Evolutionary conservation across 2,888 invertebrate genomes (phyloP).

Genomic region (Physocephala rufipes): DNA sequence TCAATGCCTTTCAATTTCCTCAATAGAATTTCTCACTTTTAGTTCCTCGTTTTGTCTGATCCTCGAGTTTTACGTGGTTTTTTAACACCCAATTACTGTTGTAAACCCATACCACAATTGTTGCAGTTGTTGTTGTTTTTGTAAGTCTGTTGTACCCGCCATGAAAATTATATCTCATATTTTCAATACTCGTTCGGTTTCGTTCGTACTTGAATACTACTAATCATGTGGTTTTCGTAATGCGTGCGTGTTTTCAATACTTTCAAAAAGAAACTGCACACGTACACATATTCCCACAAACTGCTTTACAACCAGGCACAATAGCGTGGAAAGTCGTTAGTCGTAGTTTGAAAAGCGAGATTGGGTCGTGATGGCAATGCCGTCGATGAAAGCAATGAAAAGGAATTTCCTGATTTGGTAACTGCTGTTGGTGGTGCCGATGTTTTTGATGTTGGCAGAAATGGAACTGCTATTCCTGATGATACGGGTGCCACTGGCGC

Average conservation of each 20-base stretch:
- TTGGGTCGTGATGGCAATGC: constrained; percentile 41
- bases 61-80: constrained; percentile 32
- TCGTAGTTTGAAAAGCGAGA: constrained; percentile 39
- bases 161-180: constrained; percentile 25
- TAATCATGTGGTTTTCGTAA: not conserved
- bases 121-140: constrained; percentile 30
- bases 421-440: constrained; percentile 21
- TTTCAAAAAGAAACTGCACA: not conserved
- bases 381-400: constrained; percentile 28
- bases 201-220: constrained; percentile 12
- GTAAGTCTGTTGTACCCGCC: constrained; percentile 7
- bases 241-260: constrained; percentile 28
- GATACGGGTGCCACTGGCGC: constrained; percentile 17
- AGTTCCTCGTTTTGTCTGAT: constrained; percentile 21
- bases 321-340: constrained; percentile 42
- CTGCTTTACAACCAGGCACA: constrained; percentile 45
- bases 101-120: constrained; percentile 8
- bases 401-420: constrained; percentile 31
- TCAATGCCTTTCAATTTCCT: too few species aligned
- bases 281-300: not conserved
- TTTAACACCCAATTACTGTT: constrained; percentile 25
- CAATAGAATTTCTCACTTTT: constrained; percentile 36
- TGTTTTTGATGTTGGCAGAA: constrained; percentile 21
- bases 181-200: constrained; percentile 27
- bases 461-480: too few species aligned